Base-by-base conservation (phyloP, 2,113 vertebrate species). In the Scophthalmus maximus region DNA sequence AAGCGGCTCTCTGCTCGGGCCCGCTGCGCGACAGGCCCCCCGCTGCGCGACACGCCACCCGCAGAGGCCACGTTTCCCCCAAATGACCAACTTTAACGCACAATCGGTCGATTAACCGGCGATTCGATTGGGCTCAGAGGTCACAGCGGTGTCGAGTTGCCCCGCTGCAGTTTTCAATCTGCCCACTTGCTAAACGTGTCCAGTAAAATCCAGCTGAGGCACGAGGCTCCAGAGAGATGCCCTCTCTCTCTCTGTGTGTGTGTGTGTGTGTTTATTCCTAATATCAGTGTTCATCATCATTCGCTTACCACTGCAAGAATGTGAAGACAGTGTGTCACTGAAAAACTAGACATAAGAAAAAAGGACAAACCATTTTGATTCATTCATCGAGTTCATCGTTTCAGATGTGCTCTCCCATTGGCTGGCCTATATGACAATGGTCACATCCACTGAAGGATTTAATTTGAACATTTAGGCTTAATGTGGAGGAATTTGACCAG, bases 41-140 rank as follows among this genome's bases (percentile, higher is more conserved):
- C 18, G 46, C 3, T 17, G n/a, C 18, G 8, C 7, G 20, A 10
- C 20, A n/a, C 10, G 17, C 22, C 18, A n/a, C 4, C 46, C 32
- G 68, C 68, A 71, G 12, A 81, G 76, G 82, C 80, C 80, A 85
- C 66, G 23, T 68, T 36, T 20, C n/a, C 44, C 22, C 46, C 20
- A 25, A 68, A 11, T 25, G 4, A 5, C 42, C 11, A 6, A 15
- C 14, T 18, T 2, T n/a, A n/a, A n/a, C n/a, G n/a, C n/a, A n/a
- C n/a, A n/a, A n/a, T n/a, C n/a, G n/a, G n/a, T n/a, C n/a, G n/a
- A n/a, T n/a, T n/a, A n/a, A n/a, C n/a, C n/a, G n/a, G n/a, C n/a
- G n/a, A n/a, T n/a, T n/a, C n/a, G n/a, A n/a, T n/a, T n/a, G n/a
- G n/a, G n/a, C n/a, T n/a, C n/a, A n/a, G n/a, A n/a, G n/a, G n/a